Evolutionary conservation across 1,140 invertebrate species (phyloP), one percentile per base, ranked within the genome.

Genomic region (Chironomus striatipennis): DNA sequence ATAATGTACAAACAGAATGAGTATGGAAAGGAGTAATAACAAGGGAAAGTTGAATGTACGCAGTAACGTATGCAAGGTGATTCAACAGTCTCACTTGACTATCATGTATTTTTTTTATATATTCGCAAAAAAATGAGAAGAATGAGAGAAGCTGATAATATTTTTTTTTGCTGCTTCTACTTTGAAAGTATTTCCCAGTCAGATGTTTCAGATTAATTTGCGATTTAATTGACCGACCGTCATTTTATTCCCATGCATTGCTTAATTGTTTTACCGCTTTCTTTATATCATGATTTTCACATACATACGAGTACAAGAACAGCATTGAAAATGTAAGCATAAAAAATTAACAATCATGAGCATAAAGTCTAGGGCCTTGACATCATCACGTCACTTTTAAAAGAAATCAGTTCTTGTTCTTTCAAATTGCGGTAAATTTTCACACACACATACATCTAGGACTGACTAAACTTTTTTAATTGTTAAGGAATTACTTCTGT

Each of bases 31-130:
- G 47, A 57, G 24, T 34, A 34, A 34, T 34, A 34, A 34, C 24
- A 34, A 57, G 47, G 47, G 47, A 57, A 57, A 57, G 47, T 57
- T 57, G 47, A 57, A 57, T 57, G 47, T 57, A 57, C 47, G 47
- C 47, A 57, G 47, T 57, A 57, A n/a, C 24, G 24, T n/a, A 57
- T 57, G 47, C 47, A 57, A 57, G 47, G 47, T 57, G 15, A 47
- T 9, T 9, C 15, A 47, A 15, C 43, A 10, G 43, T 10, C 47
- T 15, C 4, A n/a, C 12, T 12, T 10, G 24, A 34, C 24, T 34
- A 34, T 34, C 24, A 34, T 1, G 24, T 34, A 34, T 34, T 34
- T 34, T 34, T 34, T 34, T 34, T 34, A n/a, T n/a, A n/a, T n/a
- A 34, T 5, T 34, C 24, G 47, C 12, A 15, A 57, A n/a, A 47